Evolutionary conservation across 1,140 invertebrate species (phyloP).

Genomic region (Aleiodes sp.): DNA sequence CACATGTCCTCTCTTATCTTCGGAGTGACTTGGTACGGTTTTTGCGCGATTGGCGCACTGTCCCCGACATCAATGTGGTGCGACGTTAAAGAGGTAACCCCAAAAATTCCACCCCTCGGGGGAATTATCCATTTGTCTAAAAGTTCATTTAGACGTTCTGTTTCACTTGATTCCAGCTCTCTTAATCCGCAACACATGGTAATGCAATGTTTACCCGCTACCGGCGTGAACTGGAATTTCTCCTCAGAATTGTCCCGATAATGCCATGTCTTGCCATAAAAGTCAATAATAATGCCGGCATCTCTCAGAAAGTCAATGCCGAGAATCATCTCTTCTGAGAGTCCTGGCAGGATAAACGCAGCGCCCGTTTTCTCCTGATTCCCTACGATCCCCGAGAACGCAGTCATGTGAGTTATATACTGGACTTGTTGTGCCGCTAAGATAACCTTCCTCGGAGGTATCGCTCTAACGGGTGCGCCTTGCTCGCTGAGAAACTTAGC

Average conservation of each 20-base stretch:
- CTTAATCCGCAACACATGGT: neutral
- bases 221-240: neutral
- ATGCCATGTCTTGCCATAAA: neutral
- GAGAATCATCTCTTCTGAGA: constrained; percentile 25
- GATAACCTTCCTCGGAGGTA: neutral
- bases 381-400: neutral
- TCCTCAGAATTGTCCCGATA: neutral
- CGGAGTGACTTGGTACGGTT: neutral
- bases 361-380: neutral
- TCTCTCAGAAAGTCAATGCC: constrained; percentile 18
- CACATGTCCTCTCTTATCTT: neutral
- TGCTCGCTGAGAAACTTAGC: neutral
- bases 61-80: neutral
- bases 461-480: neutral
- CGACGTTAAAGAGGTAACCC: neutral
- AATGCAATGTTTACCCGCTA: neutral
- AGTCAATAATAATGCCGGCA: constrained; percentile 15
- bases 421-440: neutral
- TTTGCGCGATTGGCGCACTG: neutral
- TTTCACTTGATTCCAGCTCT: neutral
- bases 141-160: neutral
- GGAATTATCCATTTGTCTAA: neutral
- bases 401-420: neutral
- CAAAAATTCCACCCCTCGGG: neutral
- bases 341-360: neutral